Evolutionary conservation across 2,113 vertebrate genomes (phyloP), one percentile per base, ranked within the genome.

Genomic region (Columbina picui): DNA sequence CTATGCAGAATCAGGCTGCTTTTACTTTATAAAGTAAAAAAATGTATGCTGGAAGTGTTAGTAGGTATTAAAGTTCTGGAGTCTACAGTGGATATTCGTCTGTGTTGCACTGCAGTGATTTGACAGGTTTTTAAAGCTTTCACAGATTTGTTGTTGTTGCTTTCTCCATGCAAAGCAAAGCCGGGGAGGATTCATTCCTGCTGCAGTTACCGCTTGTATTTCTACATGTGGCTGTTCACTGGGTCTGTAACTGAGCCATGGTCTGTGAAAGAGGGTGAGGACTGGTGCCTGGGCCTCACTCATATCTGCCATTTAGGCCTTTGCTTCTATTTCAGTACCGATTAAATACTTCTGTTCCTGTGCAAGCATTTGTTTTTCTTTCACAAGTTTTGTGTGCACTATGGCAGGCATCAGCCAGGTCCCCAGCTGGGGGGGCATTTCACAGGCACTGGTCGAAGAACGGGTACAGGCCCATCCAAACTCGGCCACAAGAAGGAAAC

Each of bases 261-360:
- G 83, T 92, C 95, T 97, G 93, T 80, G 80, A 65, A 67, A 63
- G 16, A 67, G 79, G n/a, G 20, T 21, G 41, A 45, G 30, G 65
- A 59, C 84, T 81, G 74, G 38, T 1, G 12, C 39, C 63, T 50
- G 49, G 41, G 34, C 43, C n/a, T 34, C 15, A 6, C 0, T 2
- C 2, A 7, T 17, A 15, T 70, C 8, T 69, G 68, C 69, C 1
- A 1, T 23, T 87, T 20, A 38, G 7, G 11, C 52, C 17, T 50
- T 84, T 41, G 2, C 34, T 41, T 36, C 12, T 38, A 0, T 63
- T 94, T 79, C 39, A 74, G 43, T 30, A 39, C 32, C 30, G 41
- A 73, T 15, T 0, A 87, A 92, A 68, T 71, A 39, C 8, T 53
- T 73, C 53, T 52, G 17, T 43, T 82, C 32, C 29, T 41, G 7